phyloP scores from a whole-genome alignment of 2,888 invertebrate species.

The Plebejus anna region DNA sequence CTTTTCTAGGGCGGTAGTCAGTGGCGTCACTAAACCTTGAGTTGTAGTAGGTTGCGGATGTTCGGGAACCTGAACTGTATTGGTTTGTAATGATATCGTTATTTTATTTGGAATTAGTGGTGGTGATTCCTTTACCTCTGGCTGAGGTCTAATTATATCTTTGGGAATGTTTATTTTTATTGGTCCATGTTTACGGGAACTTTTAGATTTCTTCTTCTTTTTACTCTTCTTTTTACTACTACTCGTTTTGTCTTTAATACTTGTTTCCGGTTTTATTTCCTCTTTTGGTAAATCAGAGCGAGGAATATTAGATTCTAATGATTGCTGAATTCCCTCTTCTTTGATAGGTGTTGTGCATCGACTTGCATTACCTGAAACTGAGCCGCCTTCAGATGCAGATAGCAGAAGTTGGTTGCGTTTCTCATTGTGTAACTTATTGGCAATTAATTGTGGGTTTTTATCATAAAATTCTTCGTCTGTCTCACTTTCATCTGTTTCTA shows the following conservation, averaged over 20 bases:
- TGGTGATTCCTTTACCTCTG: conserved; percentile 49
- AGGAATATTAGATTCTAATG: not conserved
- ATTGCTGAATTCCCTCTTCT: conserved; percentile 73
- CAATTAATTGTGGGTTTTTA: conserved; percentile 87
- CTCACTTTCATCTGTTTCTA: conserved; percentile 91
- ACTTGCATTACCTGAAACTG: conserved; percentile 80
- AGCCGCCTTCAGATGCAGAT: conserved; percentile 80
- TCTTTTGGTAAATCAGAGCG: conserved; percentile 49
- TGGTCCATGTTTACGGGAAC: conserved; percentile 70
- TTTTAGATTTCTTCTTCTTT: conserved; percentile 79
- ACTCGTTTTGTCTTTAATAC: conserved; percentile 65
- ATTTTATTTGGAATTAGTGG: conserved; percentile 66
- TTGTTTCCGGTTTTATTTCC: conserved; percentile 66
- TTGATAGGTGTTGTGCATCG: conserved; percentile 82
- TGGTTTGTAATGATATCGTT: conserved; percentile 73
- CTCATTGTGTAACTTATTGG: conserved; percentile 85
- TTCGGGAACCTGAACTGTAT: conserved; percentile 72
- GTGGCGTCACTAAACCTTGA: conserved; percentile 42
- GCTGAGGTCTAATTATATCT: conserved; percentile 57
- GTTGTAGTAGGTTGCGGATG: conserved; percentile 42
- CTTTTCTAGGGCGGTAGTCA: conserved; percentile 71
- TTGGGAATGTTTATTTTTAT: conserved; percentile 82
- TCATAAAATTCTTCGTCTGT: conserved; percentile 95
- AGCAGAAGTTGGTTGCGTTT: conserved; percentile 85
- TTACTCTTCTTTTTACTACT: conserved; percentile 85